Conservation (phyloP, 92 coral and sea anemone genomes). For the Diadumene lineata region DNA sequence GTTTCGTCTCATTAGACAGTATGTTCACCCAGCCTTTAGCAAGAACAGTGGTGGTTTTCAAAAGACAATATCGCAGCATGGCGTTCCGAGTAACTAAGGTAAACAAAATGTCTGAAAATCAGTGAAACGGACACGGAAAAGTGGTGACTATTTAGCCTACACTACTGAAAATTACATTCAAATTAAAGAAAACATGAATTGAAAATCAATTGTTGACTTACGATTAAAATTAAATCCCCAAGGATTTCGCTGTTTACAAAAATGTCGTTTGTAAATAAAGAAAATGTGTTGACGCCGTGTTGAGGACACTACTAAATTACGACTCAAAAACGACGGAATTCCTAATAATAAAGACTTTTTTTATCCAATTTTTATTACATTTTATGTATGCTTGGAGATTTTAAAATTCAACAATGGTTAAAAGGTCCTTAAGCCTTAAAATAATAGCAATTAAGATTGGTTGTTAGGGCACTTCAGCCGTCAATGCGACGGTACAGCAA, state of each 20-base stretch:
- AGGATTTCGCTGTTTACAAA: neutral
- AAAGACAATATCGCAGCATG: too few relatives aligned
- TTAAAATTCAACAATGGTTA: neutral
- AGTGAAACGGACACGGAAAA: neutral
- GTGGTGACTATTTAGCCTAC: neutral
- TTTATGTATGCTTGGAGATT: neutral
- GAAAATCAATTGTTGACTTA: neutral
- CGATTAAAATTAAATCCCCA: neutral
- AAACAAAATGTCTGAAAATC: neutral
- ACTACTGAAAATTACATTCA: neutral
- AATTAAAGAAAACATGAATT: neutral
- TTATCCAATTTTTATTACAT: too few relatives aligned
- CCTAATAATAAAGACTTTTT: too few relatives aligned
- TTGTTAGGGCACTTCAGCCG: neutral
- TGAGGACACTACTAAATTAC: neutral
- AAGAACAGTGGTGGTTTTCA: too few relatives aligned
- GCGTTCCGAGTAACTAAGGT: too few relatives aligned
- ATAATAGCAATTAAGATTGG: neutral
- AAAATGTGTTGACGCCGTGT: neutral
- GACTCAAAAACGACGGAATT: too few relatives aligned
- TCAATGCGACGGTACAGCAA: neutral
- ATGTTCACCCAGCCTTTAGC: too few relatives aligned
- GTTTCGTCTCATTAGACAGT: too few relatives aligned
- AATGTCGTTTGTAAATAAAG: neutral
- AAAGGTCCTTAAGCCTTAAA: neutral